Conservation (phyloP, 2,888 invertebrate species). For the Sinotaia quadrata region DNA sequence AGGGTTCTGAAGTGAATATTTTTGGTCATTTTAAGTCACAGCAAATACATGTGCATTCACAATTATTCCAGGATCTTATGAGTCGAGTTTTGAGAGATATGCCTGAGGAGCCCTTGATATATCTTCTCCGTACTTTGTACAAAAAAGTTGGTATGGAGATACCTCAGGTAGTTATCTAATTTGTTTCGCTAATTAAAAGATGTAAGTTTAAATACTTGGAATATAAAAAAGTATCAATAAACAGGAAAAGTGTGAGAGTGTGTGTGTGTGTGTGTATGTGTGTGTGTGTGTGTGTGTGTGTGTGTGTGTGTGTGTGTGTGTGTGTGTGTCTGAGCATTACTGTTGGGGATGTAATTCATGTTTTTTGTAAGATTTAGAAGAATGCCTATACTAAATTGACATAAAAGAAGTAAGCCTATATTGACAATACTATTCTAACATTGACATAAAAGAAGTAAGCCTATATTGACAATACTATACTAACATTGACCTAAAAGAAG, state of each 20-base stretch:
- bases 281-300: not conserved
- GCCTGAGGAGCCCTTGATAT: conserved; percentile 64
- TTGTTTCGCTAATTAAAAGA: not conserved
- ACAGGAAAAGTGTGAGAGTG: not conserved
- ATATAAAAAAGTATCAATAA: not conserved
- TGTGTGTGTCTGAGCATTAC: too few species aligned
- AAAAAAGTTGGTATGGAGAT: conserved; percentile 62
- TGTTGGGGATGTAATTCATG: too few species aligned
- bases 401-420: too few species aligned
- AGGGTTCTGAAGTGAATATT: too few species aligned
- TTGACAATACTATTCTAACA: too few species aligned
- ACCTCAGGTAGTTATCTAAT: conserved; percentile 48
- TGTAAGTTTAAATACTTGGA: not conserved
- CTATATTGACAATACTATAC: too few species aligned
- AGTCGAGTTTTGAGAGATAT: conserved; percentile 63
- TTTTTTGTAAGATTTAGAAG: too few species aligned
- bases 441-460: too few species aligned
- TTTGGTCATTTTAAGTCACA: not conserved
- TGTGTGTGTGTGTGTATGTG: not conserved
- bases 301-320: too few species aligned
- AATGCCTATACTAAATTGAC: too few species aligned
- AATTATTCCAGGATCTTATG: conserved; percentile 62
- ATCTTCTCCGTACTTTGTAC: conserved; percentile 57
- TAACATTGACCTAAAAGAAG: too few species aligned
- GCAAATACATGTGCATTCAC: not conserved